These are phyloP conservation scores for Lithophane socia DNA, from an alignment of 2,888 invertebrate genomes.

Conservation along the genomic window DNA sequence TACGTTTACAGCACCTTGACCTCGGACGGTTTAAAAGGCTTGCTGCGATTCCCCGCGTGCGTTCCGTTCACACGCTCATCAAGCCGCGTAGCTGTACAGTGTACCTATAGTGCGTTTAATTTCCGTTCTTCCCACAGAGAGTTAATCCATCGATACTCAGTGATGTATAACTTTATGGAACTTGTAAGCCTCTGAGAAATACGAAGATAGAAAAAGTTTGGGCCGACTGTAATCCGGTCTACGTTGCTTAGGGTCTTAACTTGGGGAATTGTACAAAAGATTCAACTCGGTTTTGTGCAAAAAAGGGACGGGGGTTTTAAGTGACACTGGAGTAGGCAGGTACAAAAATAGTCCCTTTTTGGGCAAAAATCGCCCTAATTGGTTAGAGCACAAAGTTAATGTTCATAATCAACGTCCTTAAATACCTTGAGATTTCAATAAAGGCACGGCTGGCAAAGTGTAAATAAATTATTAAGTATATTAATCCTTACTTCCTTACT, in stretches of 20 bases:
- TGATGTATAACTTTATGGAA: conserved; percentile 44
- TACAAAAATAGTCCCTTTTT: neutral
- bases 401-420: neutral
- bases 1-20: conserved; percentile 51
- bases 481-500: too few relatives aligned
- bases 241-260: conserved; percentile 2
- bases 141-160: conserved; percentile 47
- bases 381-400: neutral
- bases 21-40: conserved; percentile 42
- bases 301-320: neutral
- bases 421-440: too few relatives aligned
- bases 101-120: conserved; percentile 49
- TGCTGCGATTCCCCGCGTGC: conserved; percentile 29
- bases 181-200: conserved; percentile 27
- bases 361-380: neutral
- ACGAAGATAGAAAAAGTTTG: conserved; percentile 49
- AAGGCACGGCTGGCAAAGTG: too few relatives aligned
- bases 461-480: too few relatives aligned
- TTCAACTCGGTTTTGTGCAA: neutral
- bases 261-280: neutral
- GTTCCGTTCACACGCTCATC: conserved; percentile 65
- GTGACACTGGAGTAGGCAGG: neutral
- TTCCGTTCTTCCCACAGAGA: conserved; percentile 53
- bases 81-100: conserved; percentile 36
- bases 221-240: conserved; percentile 29